Base-by-base conservation (phyloP, 2,797 vertebrate species). In the Macrochelys suwanniensis region DNA sequence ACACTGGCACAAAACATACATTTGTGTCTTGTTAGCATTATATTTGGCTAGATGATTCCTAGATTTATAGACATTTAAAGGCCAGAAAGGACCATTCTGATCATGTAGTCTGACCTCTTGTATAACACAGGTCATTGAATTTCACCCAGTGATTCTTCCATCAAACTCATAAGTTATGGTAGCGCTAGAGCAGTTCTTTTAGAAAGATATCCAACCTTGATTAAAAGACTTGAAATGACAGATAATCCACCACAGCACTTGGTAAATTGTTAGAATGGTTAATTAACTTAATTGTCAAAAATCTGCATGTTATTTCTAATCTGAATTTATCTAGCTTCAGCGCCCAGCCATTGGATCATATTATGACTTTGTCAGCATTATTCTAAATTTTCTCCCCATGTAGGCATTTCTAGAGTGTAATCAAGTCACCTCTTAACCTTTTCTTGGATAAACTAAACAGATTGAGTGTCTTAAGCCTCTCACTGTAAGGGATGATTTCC, bases 381-480 rank as follows among this genome's bases (percentile, higher is more conserved):
- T 7, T 0, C 21, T 21, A 3, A 19, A 54, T 91, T n/a, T n/a
- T 68, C 61, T n/a, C 61, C 31, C 4, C 33, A n/a, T 8, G 31
- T 17, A n/a, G 33, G 16, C 17, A 33, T 68, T 33, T 68, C 31
- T 68, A n/a, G 33, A 65, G 6, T 65, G 16, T 65, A 33, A n/a
- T 33, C 31, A 68, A n/a, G 61, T n/a, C 61, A n/a, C 33, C 15
- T 19, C 33, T n/a, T 33, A 68, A 68, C 33, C 61, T n/a, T 68
- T 5, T 68, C 61, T 31, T 68, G 19, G 19, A 54, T 54, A 54
- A 54, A 54, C 7, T 54, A 54, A 54, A 21, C 21, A 54, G 19
- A 54, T 21, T 54, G 53, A 23, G 19, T 7, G 7, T 54, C 53
- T 54, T 54, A 54, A 54, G 53, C 21, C 53, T 21, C 53, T 23